Evolutionary conservation across 2,888 invertebrate genomes (phyloP).

Genomic region (Chaetoderma sp.): DNA sequence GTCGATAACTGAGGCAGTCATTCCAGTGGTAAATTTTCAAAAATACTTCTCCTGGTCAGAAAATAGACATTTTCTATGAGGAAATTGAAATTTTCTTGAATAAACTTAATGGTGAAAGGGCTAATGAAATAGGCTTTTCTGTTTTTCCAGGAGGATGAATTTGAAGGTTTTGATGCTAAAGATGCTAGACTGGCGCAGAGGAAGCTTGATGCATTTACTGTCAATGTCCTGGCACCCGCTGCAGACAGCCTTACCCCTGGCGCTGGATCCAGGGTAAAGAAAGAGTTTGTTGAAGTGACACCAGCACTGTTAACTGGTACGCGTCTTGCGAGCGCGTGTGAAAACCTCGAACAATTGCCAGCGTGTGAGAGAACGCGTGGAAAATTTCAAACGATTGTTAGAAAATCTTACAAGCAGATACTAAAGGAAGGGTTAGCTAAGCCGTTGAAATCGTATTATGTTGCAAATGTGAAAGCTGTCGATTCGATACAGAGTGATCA

Average conservation of each 20-base stretch:
- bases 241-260: not conserved
- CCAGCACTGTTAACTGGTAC: conserved; percentile 20
- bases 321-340: conserved; percentile 24
- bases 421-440: conserved; percentile 36
- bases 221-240: not conserved
- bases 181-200: conserved; percentile 44
- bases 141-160: conserved; percentile 58
- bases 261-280: not conserved
- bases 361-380: conserved; percentile 40
- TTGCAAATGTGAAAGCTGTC: conserved; percentile 31
- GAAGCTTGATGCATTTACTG: conserved; percentile 11
- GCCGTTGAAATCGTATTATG: conserved; percentile 34
- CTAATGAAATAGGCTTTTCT: no score
- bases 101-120: no score
- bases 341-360: conserved; percentile 32
- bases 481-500: conserved; percentile 12
- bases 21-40: no score
- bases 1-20: no score
- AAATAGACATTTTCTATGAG: no score
- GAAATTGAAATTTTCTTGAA: no score
- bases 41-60: no score
- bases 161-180: conserved; percentile 54
- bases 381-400: conserved; percentile 33
- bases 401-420: conserved; percentile 41
- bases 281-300: conserved; percentile 10